Evolutionary conservation across 1,140 invertebrate species (phyloP), one percentile per base, ranked within the genome.

Genomic region (Apis laboriosa): DNA sequence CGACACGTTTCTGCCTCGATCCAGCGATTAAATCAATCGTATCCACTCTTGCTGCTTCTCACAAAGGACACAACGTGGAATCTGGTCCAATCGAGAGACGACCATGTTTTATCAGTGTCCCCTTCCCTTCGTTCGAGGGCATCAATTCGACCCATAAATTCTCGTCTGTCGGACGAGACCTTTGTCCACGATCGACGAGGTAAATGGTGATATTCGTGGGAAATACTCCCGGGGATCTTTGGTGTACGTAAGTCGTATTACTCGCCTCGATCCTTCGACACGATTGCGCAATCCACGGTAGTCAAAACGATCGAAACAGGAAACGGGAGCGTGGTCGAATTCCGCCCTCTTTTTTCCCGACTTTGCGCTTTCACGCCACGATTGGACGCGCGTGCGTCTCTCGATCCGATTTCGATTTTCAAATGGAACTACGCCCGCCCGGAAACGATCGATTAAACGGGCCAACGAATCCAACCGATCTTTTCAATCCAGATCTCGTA

Each of bases 301-400:
- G 34, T 43, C 82, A 86, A 89, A 34, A 89, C 88, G 88, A 87
- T 70, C 87, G 81, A 88, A 80, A 89, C 84, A 89, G 87, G 85
- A 89, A 89, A 78, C 73, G 77, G 81, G 74, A 64, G 68, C 24
- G 66, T 70, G 77, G 86, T 88, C 87, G 81, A 66, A 86, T 88
- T 84, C 80, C 87, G 86, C 76, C 85, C 84, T 87, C 86, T 74
- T 86, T 86, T 84, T 86, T 84, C 80, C 58, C 72, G 72, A 83
- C 61, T 85, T 85, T 63, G 28, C 84, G 84, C 84, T 77, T 77
- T 86, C 77, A 60, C 58, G 70, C 4, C 21, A n/a, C 81, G 55
- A 78, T 68, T 56, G 4, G 70, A 60, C 71, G 74, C 60, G 61
- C 80, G 81, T 64, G 55, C 58, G 51, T 11, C 77, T 19, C 34